phyloP scores from a whole-genome alignment of 2,888 invertebrate genomes.

The Lithosia quadra region DNA sequence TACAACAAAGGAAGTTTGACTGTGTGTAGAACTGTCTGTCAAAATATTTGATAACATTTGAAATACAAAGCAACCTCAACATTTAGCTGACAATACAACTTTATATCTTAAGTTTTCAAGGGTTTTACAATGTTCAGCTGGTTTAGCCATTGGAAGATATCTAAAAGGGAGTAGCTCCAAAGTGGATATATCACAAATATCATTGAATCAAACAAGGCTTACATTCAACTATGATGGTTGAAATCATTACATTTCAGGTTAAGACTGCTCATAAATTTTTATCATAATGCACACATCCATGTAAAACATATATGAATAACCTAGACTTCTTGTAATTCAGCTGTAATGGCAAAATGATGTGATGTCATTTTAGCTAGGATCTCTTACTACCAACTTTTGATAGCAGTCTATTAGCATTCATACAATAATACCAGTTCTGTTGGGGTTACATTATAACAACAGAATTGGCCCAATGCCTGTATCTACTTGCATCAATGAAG shows the following conservation, averaged over 20 bases:
- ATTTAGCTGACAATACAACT: background rate
- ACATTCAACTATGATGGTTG: too few species aligned
- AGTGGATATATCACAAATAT: too few species aligned
- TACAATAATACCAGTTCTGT: background rate
- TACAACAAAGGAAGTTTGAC: background rate
- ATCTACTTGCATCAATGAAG: slow-evolving; percentile 48
- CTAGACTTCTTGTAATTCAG: background rate
- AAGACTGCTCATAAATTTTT: too few species aligned
- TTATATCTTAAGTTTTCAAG: background rate
- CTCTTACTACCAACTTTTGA: background rate
- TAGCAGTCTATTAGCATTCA: slow-evolving; percentile 29
- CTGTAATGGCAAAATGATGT: background rate
- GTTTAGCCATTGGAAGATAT: too few species aligned
- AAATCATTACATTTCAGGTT: too few species aligned
- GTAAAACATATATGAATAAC: too few species aligned
- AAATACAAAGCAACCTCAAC: background rate
- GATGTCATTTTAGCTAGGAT: background rate
- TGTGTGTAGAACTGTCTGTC: background rate
- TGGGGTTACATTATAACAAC: background rate
- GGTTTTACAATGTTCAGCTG: too few species aligned
- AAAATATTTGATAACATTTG: background rate
- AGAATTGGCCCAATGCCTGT: slow-evolving; percentile 42
- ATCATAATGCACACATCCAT: too few species aligned
- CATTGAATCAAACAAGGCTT: too few species aligned
- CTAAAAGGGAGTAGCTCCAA: too few species aligned